phyloP scores from a whole-genome alignment of 1,140 invertebrate species.

The Ptiloglossa arizonensis region DNA sequence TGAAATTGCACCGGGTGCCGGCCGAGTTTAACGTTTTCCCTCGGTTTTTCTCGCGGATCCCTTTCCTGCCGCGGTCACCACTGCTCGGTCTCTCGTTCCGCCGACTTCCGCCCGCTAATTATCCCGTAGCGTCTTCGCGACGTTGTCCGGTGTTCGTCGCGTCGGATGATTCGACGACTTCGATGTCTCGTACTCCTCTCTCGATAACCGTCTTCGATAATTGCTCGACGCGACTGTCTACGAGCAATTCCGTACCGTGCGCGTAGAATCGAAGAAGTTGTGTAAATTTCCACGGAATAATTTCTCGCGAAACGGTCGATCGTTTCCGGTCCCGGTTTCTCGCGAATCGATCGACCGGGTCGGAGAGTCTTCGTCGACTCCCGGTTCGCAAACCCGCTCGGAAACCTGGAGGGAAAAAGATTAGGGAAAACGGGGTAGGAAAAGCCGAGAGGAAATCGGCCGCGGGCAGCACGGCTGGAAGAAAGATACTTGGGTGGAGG shows the following conservation, averaged over 20 bases:
- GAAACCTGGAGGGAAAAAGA: slow-evolving; percentile 16
- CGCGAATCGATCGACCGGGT: slow-evolving; percentile 11
- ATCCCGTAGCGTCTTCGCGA: background rate
- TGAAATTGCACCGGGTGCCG: background rate
- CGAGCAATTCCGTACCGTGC: too few species aligned
- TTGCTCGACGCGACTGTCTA: background rate
- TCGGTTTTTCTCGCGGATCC: background rate
- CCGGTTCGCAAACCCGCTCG: slow-evolving; percentile 3
- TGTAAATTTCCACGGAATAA: too few species aligned
- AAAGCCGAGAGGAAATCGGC: background rate
- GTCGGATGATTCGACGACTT: background rate
- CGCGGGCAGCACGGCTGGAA: background rate
- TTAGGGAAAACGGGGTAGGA: background rate
- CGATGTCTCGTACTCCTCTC: too few species aligned
- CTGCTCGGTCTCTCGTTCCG: background rate
- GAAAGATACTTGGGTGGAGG: background rate
- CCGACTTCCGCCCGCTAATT: slow-evolving; percentile 16
- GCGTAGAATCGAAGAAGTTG: too few species aligned
- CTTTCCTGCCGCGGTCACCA: background rate
- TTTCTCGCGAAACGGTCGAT: too few species aligned
- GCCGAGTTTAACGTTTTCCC: background rate
- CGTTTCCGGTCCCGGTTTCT: too few species aligned
- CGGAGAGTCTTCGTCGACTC: slow-evolving; percentile 31
- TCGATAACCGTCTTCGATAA: background rate
- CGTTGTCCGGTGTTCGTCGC: background rate